Conservation (phyloP, 2,888 invertebrate species). For the Acleris holmiana region DNA sequence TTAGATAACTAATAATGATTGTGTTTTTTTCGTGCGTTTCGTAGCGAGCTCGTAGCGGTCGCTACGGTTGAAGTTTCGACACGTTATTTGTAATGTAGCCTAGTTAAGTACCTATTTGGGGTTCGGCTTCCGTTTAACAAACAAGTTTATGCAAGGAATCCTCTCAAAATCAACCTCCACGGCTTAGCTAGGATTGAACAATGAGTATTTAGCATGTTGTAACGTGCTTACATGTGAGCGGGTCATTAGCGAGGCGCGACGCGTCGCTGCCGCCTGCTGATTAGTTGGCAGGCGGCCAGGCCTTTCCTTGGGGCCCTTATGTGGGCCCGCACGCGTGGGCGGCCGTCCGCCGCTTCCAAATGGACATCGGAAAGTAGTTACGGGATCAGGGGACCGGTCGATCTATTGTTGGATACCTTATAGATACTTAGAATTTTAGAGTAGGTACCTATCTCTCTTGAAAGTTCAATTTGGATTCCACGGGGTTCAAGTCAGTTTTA, state of each 20-base stretch:
- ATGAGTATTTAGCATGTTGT: background rate
- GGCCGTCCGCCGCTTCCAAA: conserved; percentile 8
- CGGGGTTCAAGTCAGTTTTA: too few species aligned
- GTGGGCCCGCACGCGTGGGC: conserved; percentile 4
- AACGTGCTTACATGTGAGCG: background rate
- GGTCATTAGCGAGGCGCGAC: conserved; percentile 33
- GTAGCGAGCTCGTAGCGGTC: conserved; percentile 31
- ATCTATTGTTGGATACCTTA: conserved; percentile 1
- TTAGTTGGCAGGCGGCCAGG: conserved; percentile 33
- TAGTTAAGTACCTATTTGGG: too few species aligned
- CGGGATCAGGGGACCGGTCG: background rate
- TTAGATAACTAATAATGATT: conserved; percentile 28
- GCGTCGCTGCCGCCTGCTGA: conserved; percentile 32
- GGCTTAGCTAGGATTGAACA: background rate
- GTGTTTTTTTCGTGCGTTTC: conserved; percentile 9
- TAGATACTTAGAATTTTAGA: too few species aligned
- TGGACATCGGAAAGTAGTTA: conserved; percentile 3
- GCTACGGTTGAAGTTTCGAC: conserved; percentile 19
- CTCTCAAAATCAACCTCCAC: background rate
- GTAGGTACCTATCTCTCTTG: too few species aligned
- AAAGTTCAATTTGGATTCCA: too few species aligned
- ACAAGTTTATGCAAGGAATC: background rate
- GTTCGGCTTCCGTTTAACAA: background rate
- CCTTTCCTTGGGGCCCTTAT: conserved; percentile 25
- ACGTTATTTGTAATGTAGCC: background rate